Conservation (phyloP, 2,888 invertebrate genomes). For the Petrolisthes cinctipes region DNA sequence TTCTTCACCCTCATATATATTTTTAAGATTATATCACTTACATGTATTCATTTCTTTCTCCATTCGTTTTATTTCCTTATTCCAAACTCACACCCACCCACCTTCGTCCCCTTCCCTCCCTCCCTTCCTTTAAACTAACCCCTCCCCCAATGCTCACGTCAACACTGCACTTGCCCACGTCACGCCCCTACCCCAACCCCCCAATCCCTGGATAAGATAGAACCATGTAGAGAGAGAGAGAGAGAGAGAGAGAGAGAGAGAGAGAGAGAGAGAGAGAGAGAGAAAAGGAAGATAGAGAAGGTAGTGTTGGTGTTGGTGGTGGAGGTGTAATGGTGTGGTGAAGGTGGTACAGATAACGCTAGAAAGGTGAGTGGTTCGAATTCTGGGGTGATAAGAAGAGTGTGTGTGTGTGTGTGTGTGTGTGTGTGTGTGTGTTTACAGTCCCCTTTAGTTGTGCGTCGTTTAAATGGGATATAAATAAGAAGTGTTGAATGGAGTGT, state of each 20-base stretch:
- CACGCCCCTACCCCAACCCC: slow-evolving; percentile 3
- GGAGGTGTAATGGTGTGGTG: slow-evolving; percentile 2
- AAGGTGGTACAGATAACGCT: too few relatives aligned
- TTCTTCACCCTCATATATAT: too few relatives aligned
- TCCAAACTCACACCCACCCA: too few relatives aligned
- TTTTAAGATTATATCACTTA: too few relatives aligned
- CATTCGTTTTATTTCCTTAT: too few relatives aligned
- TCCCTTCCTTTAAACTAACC: too few relatives aligned
- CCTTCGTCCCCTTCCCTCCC: too few relatives aligned
- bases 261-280: not conserved
- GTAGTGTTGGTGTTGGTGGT: not conserved
- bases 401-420: slow-evolving; percentile 15
- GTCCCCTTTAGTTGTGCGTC: not conserved
- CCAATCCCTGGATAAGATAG: not conserved
- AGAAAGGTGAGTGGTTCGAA: too few relatives aligned
- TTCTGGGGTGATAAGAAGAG: not conserved
- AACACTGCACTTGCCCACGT: not conserved
- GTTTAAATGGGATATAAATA: not conserved
- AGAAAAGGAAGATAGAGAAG: slow-evolving; percentile 1
- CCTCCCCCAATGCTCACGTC: not conserved
- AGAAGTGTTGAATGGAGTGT: not conserved
- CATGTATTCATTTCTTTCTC: too few relatives aligned
- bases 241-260: not conserved
- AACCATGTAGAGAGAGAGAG: not conserved
- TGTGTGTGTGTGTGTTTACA: slow-evolving; percentile 13